Conservation (phyloP, 23 tunicate genomes). For the Ascidia mentula region DNA sequence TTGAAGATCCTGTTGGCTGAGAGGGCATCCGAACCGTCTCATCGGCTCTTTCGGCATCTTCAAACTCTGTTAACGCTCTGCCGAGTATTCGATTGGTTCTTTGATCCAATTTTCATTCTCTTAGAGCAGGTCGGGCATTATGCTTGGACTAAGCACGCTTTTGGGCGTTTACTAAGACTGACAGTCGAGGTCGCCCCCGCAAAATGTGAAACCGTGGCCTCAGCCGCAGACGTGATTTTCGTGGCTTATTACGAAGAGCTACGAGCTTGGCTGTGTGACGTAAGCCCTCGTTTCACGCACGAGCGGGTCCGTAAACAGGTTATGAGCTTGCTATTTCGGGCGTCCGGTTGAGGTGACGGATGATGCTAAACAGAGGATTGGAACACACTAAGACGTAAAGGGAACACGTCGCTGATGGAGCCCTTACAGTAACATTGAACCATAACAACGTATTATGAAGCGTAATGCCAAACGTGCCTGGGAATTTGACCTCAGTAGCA, state of each 20-base stretch:
- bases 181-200: background rate
- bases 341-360: background rate
- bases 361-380: background rate
- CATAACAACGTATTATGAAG: background rate
- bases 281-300: background rate
- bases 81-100: background rate
- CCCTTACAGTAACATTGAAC: background rate
- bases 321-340: constrained; percentile 3
- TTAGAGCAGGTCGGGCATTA: background rate
- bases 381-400: background rate
- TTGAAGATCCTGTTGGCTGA: background rate
- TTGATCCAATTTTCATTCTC: constrained; percentile 2
- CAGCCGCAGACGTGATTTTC: no score
- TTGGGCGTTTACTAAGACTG: background rate
- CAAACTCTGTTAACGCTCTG: background rate
- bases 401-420: background rate
- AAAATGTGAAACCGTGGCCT: background rate
- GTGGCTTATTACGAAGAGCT: no score
- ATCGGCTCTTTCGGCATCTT: background rate
- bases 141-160: background rate
- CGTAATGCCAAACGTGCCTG: background rate
- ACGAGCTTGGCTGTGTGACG: no score
- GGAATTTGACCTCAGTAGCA: background rate
- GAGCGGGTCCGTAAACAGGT: constrained; percentile 3
- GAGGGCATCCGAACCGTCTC: background rate